These are phyloP conservation scores for Callinectes sapidus DNA, from an alignment of 2,888 invertebrate genomes.

Conservation along the genomic window DNA sequence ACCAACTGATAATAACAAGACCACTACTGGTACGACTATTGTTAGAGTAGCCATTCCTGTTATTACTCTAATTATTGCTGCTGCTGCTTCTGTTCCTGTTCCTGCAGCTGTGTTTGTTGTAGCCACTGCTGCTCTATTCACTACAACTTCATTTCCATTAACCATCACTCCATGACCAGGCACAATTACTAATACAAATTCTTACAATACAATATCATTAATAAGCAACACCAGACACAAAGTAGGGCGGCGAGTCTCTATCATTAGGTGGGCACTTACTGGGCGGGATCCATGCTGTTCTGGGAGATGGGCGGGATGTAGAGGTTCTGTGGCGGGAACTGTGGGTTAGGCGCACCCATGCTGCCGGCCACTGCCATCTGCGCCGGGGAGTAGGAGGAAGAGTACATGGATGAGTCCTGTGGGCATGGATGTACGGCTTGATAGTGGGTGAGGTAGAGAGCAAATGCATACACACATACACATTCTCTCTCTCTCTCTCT, in stretches of 20 bases:
- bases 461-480: neutral
- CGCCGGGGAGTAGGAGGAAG: slow-evolving; percentile 47
- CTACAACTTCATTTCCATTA: neutral
- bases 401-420: slow-evolving; percentile 1
- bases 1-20: neutral
- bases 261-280: slow-evolving; percentile 55
- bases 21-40: neutral
- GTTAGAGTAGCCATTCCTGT: neutral
- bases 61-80: no score
- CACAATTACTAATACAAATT: neutral
- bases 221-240: neutral
- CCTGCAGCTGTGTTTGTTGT: neutral
- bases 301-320: slow-evolving; percentile 71
- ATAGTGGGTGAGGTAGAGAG: neutral
- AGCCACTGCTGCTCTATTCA: neutral
- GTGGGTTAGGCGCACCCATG: slow-evolving; percentile 60
- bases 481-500: no score
- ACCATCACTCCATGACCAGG: neutral
- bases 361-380: slow-evolving; percentile 58
- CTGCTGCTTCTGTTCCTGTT: neutral
- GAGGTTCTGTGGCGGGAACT: slow-evolving; percentile 71
- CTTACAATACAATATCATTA: neutral
- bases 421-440: neutral
- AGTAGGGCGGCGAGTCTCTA: neutral
- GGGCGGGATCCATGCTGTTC: slow-evolving; percentile 57